These are phyloP conservation scores for Notarius quadriscutis DNA, from an alignment of 2,113 vertebrate genomes.

Conservation along the genomic window DNA sequence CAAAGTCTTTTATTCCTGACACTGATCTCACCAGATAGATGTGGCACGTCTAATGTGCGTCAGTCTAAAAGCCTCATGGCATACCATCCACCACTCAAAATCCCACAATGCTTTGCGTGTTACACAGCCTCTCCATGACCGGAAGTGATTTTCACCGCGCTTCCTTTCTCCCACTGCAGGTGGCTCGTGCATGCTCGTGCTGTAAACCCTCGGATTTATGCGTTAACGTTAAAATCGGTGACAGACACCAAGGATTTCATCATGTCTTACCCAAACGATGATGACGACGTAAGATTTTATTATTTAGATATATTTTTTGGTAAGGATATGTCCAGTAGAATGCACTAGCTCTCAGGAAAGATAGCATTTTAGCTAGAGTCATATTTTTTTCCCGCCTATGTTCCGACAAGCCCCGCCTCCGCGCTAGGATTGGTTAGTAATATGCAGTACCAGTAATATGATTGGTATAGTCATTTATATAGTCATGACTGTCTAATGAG, in stretches of 20 bases:
- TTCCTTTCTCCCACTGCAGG: slow-evolving; percentile 37
- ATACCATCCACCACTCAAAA: neutral
- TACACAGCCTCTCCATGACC: neutral
- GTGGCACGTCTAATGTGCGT: too few relatives aligned
- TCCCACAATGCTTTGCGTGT: slow-evolving; percentile 57
- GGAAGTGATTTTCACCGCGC: neutral
- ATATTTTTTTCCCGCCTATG: neutral
- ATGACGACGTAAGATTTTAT: slow-evolving; percentile 62
- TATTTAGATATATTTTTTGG: rapidly evolving
- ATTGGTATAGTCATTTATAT: neutral
- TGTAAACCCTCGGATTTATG: slow-evolving; percentile 10
- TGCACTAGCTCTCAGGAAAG: neutral
- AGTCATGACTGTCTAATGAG: neutral
- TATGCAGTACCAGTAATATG: neutral
- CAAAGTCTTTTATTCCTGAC: neutral
- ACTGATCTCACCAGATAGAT: neutral
- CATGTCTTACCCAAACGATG: slow-evolving; percentile 67
- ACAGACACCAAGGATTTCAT: neutral
- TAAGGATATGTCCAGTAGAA: neutral
- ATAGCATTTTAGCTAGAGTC: neutral
- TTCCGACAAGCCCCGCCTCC: neutral
- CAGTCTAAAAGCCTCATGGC: too few relatives aligned
- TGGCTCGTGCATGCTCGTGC: slow-evolving; percentile 60
- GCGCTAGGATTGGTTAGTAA: neutral
- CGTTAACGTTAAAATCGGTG: neutral